A percentile compares a stretch with the other conserved stretches of the same genome.
phyloP scores from a whole-genome alignment of 1,140 invertebrate species.

The Drosophila lacertosa region DNA sequence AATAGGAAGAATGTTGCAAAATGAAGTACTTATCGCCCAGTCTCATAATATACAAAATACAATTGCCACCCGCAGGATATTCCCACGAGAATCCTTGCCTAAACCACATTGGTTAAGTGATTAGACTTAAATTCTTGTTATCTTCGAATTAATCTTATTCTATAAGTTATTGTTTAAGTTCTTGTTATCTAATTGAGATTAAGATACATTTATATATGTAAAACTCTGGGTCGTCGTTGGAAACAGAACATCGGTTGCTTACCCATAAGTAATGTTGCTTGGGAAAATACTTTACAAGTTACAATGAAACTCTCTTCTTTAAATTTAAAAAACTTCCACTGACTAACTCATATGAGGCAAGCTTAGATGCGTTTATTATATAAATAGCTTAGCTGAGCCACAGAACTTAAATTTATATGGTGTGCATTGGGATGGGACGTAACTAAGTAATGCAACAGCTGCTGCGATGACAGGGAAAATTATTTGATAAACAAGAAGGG shows the following conservation, averaged over 20 bases:
- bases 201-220: not conserved
- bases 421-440: not conserved
- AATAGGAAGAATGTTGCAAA: slow-evolving; percentile 13
- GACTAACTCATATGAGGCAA: too few species aligned
- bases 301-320: slow-evolving; percentile 61
- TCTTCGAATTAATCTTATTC: too few species aligned
- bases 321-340: too few species aligned
- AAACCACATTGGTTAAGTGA: too few species aligned
- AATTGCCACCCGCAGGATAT: too few species aligned
- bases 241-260: slow-evolving; percentile 1
- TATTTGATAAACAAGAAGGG: slow-evolving; percentile 26
- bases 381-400: not conserved
- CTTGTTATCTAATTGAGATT: not conserved
- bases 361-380: too few species aligned
- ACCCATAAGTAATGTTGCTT: slow-evolving; percentile 1
- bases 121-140: too few species aligned
- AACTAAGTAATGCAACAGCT: slow-evolving; percentile 11
- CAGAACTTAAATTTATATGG: not conserved
- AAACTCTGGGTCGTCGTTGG: slow-evolving; percentile 4
- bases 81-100: too few species aligned
- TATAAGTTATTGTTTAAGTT: too few species aligned
- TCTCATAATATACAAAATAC: slow-evolving; percentile 33
- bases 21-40: slow-evolving; percentile 51
- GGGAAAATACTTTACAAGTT: slow-evolving; percentile 45
- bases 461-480: slow-evolving; percentile 14